A percentile compares a stretch with the other conserved stretches of the same genome.
Conservation (phyloP, 2,113 vertebrate species). For the Seriola quinqueradiata region DNA sequence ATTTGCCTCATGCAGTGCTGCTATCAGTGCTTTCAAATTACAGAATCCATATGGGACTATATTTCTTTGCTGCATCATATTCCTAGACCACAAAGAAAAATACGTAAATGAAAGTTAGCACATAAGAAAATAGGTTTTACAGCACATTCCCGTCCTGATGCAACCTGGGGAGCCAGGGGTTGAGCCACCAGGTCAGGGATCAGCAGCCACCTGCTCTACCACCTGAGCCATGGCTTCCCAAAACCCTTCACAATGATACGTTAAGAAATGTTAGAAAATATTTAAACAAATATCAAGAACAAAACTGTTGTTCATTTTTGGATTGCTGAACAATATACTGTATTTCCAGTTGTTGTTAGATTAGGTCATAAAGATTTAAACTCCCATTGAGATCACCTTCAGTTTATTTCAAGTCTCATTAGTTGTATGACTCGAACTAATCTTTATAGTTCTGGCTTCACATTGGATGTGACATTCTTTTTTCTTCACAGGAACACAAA, state of each 20-base stretch:
- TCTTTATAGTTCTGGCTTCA: not conserved
- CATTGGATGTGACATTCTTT: not conserved
- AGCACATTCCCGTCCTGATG: too few relatives aligned
- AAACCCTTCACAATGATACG: not conserved
- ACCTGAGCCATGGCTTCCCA: too few relatives aligned
- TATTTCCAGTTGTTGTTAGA: not conserved
- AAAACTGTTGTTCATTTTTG: not conserved
- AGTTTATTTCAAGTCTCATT: not conserved
- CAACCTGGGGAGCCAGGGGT: too few relatives aligned
- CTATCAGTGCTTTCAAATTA: too few relatives aligned
- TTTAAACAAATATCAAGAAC: not conserved
- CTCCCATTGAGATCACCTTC: not conserved
- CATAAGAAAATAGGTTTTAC: not conserved
- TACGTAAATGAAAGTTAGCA: too few relatives aligned
- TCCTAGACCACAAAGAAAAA: too few relatives aligned
- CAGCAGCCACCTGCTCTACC: too few relatives aligned
- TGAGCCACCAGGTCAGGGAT: too few relatives aligned
- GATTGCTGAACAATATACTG: not conserved
- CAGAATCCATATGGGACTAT: too few relatives aligned
- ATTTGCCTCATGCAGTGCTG: conserved; percentile 71
- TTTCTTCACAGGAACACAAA: conserved; percentile 17
- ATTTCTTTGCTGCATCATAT: too few relatives aligned
- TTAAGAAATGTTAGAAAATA: not conserved
- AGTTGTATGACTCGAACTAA: not conserved
- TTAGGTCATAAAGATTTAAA: not conserved